Base-by-base conservation (phyloP, 2,888 invertebrate genomes). In the Bhutanitis thaidina region DNA sequence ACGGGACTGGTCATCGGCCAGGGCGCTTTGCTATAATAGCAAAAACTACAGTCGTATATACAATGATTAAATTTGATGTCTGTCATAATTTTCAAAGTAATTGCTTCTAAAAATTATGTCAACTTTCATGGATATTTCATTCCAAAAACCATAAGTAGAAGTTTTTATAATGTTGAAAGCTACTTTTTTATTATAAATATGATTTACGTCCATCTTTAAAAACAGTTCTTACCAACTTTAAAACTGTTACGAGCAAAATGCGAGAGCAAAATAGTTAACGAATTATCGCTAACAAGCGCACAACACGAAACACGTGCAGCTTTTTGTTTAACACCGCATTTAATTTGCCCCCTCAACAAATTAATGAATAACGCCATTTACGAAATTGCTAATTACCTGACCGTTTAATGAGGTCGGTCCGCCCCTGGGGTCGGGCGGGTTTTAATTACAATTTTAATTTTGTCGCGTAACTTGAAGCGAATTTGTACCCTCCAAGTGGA, bases 351-450 rank as follows among this genome's bases (percentile, higher is more conserved):
- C 37, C 29, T 29, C 20, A 60, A 65, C 64, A 74, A 78, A 75
- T 78, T 80, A 85, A 84, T 84, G 79, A 84, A 83, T 73, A 77
- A 72, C 74, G 65, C 73, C 74, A 77, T 81, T 84, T 73, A 81
- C 77, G 69, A 80, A 86, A 86, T 84, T 83, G 80, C 79, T 87
- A 85, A 86, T 86, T 85, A 84, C 78, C 75, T 77, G 77, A 69
- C 76, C 74, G 67, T 77, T 81, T 81, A 84, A 86, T 83, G 79
- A 85, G 80, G 80, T 72, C 74, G 64, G 61, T 67, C 64, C 67
- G 65, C 70, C 71, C 66, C 61, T 58, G 61, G 71, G 65, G 65
- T 65, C 60, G 59, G 61, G 71, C 64, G 69, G 65, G 65, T 74
- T 75, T 80, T 81, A 82, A 80, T 85, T 80, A 80, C 72, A 69